These are phyloP conservation scores for Craseonycteris thonglongyai DNA, from an alignment of 2,113 vertebrate species.

Conservation along the genomic window DNA sequence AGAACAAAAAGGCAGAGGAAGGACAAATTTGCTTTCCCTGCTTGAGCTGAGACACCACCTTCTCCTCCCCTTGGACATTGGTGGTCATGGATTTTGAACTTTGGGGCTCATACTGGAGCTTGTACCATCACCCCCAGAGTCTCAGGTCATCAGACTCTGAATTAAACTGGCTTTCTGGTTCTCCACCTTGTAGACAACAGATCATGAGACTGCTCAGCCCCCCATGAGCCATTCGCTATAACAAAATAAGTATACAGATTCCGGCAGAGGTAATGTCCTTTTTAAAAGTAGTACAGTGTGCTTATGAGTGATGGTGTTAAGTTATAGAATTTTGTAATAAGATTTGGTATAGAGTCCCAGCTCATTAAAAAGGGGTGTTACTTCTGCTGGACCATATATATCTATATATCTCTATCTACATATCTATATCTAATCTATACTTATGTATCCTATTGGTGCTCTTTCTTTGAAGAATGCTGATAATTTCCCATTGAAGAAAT, in stretches of 20 bases:
- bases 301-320: too few species aligned
- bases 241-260: not conserved
- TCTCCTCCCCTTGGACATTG: not conserved
- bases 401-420: not conserved
- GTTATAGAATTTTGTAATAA: too few species aligned
- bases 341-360: too few species aligned
- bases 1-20: not conserved
- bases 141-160: not conserved
- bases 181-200: not conserved
- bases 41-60: not conserved
- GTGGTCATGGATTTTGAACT: not conserved
- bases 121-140: not conserved
- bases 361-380: too few species aligned
- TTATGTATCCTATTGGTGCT: not conserved
- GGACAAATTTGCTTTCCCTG: not conserved
- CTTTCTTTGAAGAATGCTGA: not conserved
- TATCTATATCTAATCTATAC: not conserved
- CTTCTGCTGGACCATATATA: too few species aligned
- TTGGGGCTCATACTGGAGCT: not conserved
- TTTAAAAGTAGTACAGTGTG: too few species aligned
- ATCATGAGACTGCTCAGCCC: not conserved
- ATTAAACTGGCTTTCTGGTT: not conserved
- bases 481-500: not conserved
- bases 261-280: too few species aligned
- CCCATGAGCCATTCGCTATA: not conserved